These are phyloP conservation scores for Myiotriccus ornatus DNA, from an alignment of 2,797 vertebrate species.

Conservation along the genomic window DNA sequence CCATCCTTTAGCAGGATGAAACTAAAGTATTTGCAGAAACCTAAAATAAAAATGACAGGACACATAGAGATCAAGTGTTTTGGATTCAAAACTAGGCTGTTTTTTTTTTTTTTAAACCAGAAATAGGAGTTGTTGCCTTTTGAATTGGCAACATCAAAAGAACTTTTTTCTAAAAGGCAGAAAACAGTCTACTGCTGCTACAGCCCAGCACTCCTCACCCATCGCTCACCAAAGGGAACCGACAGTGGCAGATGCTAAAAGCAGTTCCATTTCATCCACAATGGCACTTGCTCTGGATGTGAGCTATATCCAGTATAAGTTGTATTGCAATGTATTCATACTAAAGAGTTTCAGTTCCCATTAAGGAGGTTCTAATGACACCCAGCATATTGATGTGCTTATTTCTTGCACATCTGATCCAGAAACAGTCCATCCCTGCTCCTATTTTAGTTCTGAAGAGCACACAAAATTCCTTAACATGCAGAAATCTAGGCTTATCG, in stretches of 20 bases:
- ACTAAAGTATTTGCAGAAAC: constrained; percentile 14
- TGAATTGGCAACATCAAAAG: constrained; percentile 22
- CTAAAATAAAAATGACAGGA: constrained; percentile 29
- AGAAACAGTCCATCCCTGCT: background rate
- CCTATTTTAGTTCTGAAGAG: background rate
- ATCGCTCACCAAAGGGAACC: background rate
- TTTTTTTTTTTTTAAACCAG: background rate
- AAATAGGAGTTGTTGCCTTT: constrained; percentile 2
- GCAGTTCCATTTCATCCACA: background rate
- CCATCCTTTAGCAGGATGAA: background rate
- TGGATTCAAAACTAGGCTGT: background rate
- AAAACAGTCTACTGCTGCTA: background rate
- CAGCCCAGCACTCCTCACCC: background rate
- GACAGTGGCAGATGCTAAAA: background rate
- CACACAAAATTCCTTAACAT: background rate
- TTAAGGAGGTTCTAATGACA: background rate
- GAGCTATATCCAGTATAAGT: background rate
- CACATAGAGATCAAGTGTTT: background rate
- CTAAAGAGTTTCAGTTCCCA: background rate
- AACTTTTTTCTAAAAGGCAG: background rate
- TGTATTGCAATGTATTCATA: background rate
- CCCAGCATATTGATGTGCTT: background rate
- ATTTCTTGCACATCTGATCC: background rate
- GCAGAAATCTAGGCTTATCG: background rate
- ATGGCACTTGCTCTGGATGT: background rate